phyloP scores from a whole-genome alignment of 2,797 vertebrate species.

The Clarias pachynema region DNA sequence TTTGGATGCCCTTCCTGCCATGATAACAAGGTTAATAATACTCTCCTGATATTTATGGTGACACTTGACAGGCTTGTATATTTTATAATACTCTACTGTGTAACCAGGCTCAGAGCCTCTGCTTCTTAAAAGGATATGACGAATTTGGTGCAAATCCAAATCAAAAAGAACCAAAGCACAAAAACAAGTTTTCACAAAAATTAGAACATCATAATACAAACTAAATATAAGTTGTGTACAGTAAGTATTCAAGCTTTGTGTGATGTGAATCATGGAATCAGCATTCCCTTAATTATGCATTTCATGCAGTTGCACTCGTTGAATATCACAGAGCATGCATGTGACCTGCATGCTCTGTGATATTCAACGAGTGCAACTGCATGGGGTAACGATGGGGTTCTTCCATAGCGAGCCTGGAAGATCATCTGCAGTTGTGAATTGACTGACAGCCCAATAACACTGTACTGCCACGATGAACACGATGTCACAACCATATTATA shows the following conservation, averaged over 20 bases:
- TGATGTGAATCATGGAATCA: not conserved
- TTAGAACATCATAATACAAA: not conserved
- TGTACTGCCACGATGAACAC: not conserved
- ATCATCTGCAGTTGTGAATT: not conserved
- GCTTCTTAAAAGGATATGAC: not conserved
- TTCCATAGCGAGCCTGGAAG: not conserved
- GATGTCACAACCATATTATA: not conserved
- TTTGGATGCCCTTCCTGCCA: too few relatives aligned
- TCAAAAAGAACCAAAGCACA: not conserved
- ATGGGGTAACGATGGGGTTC: not conserved
- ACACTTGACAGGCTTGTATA: not conserved
- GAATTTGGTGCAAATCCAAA: not conserved
- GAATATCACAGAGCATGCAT: not conserved
- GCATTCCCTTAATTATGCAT: not conserved
- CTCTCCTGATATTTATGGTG: not conserved
- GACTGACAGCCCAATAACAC: not conserved
- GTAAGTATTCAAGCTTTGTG: too few relatives aligned
- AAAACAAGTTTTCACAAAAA: not conserved
- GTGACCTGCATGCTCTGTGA: too few relatives aligned
- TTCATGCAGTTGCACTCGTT: not conserved
- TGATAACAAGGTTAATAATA: not conserved
- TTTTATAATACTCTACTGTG: not conserved
- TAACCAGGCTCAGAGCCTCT: not conserved
- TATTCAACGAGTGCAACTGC: too few relatives aligned
- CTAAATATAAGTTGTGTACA: not conserved